Conservation (phyloP, 2,113 vertebrate genomes). For the Pseudorasbora parva region DNA sequence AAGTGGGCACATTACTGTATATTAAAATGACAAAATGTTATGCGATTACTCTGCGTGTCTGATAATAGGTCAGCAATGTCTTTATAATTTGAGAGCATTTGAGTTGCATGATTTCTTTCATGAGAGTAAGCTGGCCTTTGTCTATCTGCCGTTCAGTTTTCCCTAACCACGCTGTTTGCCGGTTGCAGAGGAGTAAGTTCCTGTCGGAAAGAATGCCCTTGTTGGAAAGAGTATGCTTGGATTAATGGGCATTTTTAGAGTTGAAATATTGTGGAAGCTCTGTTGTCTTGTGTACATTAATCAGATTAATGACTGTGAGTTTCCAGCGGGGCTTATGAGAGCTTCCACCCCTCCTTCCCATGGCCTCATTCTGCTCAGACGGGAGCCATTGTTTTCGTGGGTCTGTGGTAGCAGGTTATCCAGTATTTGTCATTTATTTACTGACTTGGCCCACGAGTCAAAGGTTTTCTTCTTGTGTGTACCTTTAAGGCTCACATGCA, state of each 20-base stretch:
- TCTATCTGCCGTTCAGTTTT: neutral
- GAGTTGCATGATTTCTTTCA: neutral
- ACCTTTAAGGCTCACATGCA: neutral
- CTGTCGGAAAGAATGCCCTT: neutral
- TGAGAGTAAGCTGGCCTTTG: neutral
- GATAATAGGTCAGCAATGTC: constrained; percentile 2
- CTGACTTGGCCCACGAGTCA: neutral
- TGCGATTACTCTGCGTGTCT: neutral
- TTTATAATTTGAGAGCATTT: neutral
- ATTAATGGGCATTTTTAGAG: constrained; percentile 30
- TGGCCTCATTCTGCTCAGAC: constrained; percentile 57
- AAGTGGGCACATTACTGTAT: neutral
- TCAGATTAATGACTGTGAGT: constrained; percentile 74
- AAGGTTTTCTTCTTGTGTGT: constrained; percentile 5
- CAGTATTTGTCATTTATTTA: neutral
- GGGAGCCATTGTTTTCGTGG: constrained; percentile 43
- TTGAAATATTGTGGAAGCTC: constrained; percentile 42
- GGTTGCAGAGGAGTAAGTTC: constrained; percentile 10
- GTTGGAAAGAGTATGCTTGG: neutral
- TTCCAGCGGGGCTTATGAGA: constrained; percentile 70
- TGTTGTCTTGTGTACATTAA: constrained; percentile 70
- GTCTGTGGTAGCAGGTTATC: constrained; percentile 14
- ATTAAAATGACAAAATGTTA: neutral
- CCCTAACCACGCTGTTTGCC: neutral
- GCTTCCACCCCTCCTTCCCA: constrained; percentile 56